A percentile compares a stretch with the other conserved stretches of the same genome.
Evolutionary conservation across 1,140 invertebrate species (phyloP).

Genomic region (Scaptomyza hsui): DNA sequence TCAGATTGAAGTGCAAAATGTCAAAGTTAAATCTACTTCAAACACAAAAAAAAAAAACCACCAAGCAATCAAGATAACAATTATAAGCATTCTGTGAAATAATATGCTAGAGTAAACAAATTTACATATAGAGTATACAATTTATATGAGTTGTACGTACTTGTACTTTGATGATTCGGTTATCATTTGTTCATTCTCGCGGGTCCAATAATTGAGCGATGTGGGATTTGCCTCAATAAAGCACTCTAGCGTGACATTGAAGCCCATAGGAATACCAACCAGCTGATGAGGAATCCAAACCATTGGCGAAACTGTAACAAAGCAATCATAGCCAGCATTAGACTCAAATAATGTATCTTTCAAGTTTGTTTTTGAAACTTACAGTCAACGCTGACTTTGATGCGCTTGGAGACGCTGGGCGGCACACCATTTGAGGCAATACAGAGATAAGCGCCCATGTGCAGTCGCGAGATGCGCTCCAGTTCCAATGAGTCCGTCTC

Average conservation of each 20-base stretch:
- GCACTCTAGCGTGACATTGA: slow-evolving; percentile 93
- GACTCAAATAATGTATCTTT: neutral
- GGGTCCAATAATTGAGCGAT: slow-evolving; percentile 95
- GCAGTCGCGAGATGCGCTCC: slow-evolving; percentile 92
- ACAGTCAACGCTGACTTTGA: slow-evolving; percentile 97
- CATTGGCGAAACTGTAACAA: slow-evolving; percentile 90
- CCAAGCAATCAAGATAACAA: no score
- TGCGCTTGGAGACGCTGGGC: slow-evolving; percentile 93
- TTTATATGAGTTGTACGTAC: slow-evolving; percentile 62
- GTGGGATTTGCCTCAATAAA: slow-evolving; percentile 95
- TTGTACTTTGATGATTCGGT: slow-evolving; percentile 93
- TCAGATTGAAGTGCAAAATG: no score
- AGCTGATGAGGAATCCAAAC: slow-evolving; percentile 94
- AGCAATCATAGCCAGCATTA: neutral
- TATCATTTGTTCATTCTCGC: slow-evolving; percentile 94
- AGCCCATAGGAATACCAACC: slow-evolving; percentile 91
- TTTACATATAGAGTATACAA: neutral
- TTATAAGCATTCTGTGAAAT: no score
- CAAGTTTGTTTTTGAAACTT: slow-evolving; percentile 87
- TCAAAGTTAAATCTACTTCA: no score
- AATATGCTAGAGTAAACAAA: neutral
- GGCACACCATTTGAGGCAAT: slow-evolving; percentile 93
- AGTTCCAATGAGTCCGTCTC: slow-evolving; percentile 93
- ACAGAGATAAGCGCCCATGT: slow-evolving; percentile 96
- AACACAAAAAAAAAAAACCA: no score